These are phyloP conservation scores for Bombus superbus DNA, from an alignment of 1,140 invertebrate species.

Conservation along the genomic window DNA sequence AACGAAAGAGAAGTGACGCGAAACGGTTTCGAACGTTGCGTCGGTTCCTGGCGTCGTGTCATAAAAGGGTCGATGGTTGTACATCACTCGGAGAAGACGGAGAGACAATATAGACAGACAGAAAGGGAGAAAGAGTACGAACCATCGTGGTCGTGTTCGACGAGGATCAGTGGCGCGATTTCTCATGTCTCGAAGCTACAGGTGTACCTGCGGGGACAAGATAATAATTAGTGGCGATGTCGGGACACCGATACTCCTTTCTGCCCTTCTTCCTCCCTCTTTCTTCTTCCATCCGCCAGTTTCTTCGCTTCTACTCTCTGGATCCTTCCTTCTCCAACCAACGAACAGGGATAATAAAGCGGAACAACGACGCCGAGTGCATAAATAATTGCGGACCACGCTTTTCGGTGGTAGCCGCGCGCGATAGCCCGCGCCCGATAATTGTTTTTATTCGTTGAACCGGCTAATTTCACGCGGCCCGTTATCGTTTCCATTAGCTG, in stretches of 20 bases:
- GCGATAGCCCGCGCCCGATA: not conserved
- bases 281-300: not conserved
- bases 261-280: not conserved
- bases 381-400: constrained; percentile 67
- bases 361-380: constrained; percentile 44
- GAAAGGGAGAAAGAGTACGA: constrained; percentile 28
- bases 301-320: not conserved
- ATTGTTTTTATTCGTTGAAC: constrained; percentile 29
- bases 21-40: constrained; percentile 34
- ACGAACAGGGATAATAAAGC: constrained; percentile 45
- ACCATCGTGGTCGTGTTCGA: constrained; percentile 35
- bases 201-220: constrained; percentile 61
- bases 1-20: not conserved
- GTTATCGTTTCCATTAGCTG: constrained; percentile 27
- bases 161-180: constrained; percentile 44
- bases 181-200: constrained; percentile 49
- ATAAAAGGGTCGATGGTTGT: constrained; percentile 71
- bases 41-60: constrained; percentile 39
- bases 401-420: not conserved
- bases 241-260: constrained; percentile 57
- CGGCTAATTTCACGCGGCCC: constrained; percentile 26
- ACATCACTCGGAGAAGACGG: constrained; percentile 60
- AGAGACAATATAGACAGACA: not conserved
- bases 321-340: not conserved
- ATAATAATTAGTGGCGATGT: constrained; percentile 73